Base-by-base conservation (phyloP, 2,888 invertebrate genomes). In the Ophion ellenae region DNA sequence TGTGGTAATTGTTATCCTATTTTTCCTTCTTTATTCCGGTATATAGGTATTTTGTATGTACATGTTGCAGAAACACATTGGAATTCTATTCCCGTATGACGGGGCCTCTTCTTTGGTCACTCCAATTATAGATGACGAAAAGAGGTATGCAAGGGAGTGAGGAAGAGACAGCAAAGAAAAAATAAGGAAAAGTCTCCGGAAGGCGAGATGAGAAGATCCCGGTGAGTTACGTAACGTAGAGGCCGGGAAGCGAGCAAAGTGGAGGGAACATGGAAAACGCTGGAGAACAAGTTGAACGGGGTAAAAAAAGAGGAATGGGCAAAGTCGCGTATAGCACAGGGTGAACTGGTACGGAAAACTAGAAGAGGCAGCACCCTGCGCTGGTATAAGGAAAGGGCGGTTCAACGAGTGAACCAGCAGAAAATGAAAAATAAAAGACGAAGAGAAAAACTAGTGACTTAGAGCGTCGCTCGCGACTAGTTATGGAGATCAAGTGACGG, bases 401-500 rank as follows among this genome's bases (percentile, higher is more conserved):
- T 61, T 70, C 61, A 45, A 70, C 61, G 47, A 61, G 73, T 77
- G 63, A 73, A 59, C 40, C 73, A 79, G 70, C 24, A 47, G 40
- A 67, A 67, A 40, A 59, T n/a, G 20, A 36, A 73, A 45, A 69
- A 40, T 66, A 77, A 70, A 78, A 74, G 74, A 67, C 28, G 24
- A 47, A 57, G 28, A 66, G 67, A 47, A 64, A 75, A 74, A 80
- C 67, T 81, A 81, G 87, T 86, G 84, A 88, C 87, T 89, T 87
- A 86, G 86, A 84, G 88, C 86, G 87, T 82, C 87, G 83, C 87
- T 73, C 87, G 78, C 85, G 85, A 87, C 87, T 87, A 89, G 89
- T 89, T 89, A 89, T 89, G 88, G 87, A 88, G 88, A 88, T 89
- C 88, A 84, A 86, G 88, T 85, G 85, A 89, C 88, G 86, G 73